Evolutionary conservation across 2,888 invertebrate species (phyloP).

Genomic region (Heliconius ismenius): DNA sequence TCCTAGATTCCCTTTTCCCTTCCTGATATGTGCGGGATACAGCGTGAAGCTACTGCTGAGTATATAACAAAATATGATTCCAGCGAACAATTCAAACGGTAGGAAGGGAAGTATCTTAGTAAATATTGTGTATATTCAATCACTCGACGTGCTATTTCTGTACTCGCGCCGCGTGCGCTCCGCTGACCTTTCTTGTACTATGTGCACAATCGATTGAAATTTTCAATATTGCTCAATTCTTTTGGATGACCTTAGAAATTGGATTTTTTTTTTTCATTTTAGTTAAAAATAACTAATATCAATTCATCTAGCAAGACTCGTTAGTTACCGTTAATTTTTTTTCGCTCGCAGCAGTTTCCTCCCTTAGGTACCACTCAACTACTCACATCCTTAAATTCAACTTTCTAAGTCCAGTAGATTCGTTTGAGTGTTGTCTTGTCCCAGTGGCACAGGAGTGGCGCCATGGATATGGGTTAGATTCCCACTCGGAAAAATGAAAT

Average conservation of each 20-base stretch:
- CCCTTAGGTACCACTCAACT: no score
- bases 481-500: no score
- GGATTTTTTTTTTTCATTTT: not conserved
- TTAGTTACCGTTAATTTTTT: no score
- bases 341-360: no score
- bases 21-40: not conserved
- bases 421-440: no score
- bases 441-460: no score
- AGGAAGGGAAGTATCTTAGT: conserved; percentile 19
- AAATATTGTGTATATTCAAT: conserved; percentile 28
- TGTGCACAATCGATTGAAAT: not conserved
- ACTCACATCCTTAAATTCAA: no score
- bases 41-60: not conserved
- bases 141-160: conserved; percentile 26
- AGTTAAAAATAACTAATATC: not conserved
- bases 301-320: no score
- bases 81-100: not conserved
- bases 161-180: not conserved
- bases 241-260: not conserved
- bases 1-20: not conserved
- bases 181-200: conserved; percentile 7
- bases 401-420: no score
- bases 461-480: no score
- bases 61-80: not conserved
- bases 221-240: not conserved